These are phyloP conservation scores for Rana temporaria DNA, from an alignment of 2,113 vertebrate species.

Conservation along the genomic window DNA sequence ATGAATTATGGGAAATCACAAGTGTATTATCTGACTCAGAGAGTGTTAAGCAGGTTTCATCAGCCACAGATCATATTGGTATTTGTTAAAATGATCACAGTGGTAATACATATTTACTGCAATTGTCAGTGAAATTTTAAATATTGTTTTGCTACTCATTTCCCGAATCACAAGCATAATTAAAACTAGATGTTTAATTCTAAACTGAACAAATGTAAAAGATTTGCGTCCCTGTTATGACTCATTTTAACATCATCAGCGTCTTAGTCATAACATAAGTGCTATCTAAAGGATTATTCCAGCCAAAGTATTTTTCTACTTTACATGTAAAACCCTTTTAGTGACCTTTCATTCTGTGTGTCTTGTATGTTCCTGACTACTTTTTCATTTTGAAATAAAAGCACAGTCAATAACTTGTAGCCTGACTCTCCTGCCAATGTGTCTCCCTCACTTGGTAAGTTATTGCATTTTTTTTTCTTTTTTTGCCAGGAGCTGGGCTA, in stretches of 20 bases:
- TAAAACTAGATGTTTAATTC: neutral
- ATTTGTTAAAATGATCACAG: neutral
- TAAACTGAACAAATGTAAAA: neutral
- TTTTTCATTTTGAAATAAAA: conserved; percentile 13
- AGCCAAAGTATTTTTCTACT: neutral
- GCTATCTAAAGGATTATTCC: neutral
- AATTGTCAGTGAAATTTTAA: neutral
- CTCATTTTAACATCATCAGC: neutral
- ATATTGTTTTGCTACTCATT: too few species aligned
- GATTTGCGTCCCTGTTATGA: neutral
- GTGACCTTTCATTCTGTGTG: neutral
- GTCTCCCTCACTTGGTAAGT: neutral
- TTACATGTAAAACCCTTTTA: neutral
- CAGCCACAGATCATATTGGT: neutral
- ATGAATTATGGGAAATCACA: conserved; percentile 25
- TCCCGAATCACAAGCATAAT: neutral
- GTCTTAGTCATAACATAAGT: neutral
- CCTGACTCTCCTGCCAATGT: neutral
- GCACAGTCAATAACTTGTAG: neutral
- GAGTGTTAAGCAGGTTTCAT: conserved; percentile 1
- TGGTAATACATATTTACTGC: neutral
- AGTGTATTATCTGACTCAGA: conserved; percentile 29
- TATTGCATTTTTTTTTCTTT: neutral
- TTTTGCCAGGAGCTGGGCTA: conserved; percentile 19
- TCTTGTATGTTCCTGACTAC: neutral